A percentile compares a stretch with the other conserved stretches of the same genome.
These are phyloP conservation scores for Schizaphis graminum DNA, from an alignment of 2,888 invertebrate genomes.

Conservation along the genomic window DNA sequence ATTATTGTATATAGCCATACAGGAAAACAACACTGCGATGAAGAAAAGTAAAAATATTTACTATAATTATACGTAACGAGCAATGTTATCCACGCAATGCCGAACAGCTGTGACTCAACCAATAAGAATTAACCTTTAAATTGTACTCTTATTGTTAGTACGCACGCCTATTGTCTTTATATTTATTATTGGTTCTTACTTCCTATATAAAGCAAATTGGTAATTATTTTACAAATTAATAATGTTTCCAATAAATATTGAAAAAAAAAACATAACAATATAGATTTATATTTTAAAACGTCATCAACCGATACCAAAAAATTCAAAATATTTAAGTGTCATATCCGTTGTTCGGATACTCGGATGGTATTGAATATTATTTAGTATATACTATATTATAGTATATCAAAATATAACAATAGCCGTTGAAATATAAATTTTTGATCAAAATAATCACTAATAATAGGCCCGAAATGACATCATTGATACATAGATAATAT, in stretches of 20 bases:
- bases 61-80: not conserved
- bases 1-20: not conserved
- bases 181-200: not conserved
- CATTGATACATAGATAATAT: not conserved
- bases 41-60: not conserved
- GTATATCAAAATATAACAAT: not conserved
- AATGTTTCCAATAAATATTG: not conserved
- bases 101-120: not conserved
- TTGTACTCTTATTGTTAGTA: not conserved
- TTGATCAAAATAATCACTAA: not conserved
- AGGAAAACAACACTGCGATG: not conserved
- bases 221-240: not conserved
- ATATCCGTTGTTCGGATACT: not conserved
- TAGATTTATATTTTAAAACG: not conserved
- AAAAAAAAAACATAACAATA: not conserved
- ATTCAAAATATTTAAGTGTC: not conserved
- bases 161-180: not conserved
- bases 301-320: not conserved
- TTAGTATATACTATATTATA: not conserved
- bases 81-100: not conserved
- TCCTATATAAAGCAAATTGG: not conserved
- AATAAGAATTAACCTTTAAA: not conserved
- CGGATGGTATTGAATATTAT: not conserved
- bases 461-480: not conserved
- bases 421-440: not conserved